Evolutionary conservation across 2,888 invertebrate genomes (phyloP).

Genomic region (Megalurothrips usitatus): DNA sequence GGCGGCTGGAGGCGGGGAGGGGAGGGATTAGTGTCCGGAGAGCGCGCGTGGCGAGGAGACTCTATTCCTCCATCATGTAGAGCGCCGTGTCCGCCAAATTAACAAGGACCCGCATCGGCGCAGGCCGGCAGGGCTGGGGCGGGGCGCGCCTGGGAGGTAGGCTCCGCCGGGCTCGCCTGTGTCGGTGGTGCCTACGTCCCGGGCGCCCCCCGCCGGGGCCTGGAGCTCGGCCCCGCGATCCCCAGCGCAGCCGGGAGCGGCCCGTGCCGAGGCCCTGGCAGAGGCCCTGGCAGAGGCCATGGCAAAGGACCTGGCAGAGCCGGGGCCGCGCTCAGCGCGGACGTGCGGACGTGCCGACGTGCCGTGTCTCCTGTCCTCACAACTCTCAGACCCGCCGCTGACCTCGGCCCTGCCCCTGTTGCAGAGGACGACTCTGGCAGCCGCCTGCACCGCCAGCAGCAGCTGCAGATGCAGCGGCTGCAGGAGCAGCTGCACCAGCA

Average conservation of each 20-base stretch:
- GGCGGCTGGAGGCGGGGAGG: neutral
- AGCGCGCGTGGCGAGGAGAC: neutral
- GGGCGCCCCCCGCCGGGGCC: neutral
- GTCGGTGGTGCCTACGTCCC: neutral
- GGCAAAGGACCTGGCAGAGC: too few species aligned
- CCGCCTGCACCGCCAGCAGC: slow-evolving; percentile 9
- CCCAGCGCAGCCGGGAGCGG: neutral
- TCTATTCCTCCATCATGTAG: too few species aligned
- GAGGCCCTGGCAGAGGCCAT: too few species aligned
- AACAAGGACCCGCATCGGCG: neutral
- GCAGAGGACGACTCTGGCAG: slow-evolving; percentile 18
- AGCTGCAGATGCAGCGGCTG: slow-evolving; percentile 3
- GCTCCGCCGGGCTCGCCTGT: neutral
- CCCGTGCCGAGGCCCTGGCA: too few species aligned
- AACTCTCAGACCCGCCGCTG: neutral
- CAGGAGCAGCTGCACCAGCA: slow-evolving; percentile 15
- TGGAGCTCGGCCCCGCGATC: neutral
- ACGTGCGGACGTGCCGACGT: too few species aligned
- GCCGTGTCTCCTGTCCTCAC: neutral
- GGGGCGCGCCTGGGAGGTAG: neutral
- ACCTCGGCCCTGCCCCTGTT: neutral
- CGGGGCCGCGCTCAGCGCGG: too few species aligned
- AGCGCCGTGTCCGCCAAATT: too few species aligned
- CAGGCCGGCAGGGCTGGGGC: neutral
- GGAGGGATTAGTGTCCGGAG: neutral